Evolutionary conservation across 2,888 invertebrate genomes (phyloP), one percentile per base, ranked within the genome.

Genomic region (Oxytorus armatus): DNA sequence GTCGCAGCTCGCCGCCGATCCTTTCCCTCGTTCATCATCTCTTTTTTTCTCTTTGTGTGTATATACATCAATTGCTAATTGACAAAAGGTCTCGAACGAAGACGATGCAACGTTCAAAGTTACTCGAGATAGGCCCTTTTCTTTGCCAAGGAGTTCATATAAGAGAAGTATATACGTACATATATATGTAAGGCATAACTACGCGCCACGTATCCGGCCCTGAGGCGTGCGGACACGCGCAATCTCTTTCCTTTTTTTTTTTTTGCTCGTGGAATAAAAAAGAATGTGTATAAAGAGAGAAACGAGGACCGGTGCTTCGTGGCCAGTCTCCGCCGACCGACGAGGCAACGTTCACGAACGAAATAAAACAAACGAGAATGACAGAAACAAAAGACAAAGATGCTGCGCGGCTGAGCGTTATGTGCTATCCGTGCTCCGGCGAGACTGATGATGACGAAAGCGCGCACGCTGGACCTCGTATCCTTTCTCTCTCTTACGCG

Each of bases 131-230:
- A 18, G 25, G 29, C 42, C 42, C 44, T 68, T 44, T n/a, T 0
- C 18, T 16, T 16, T 25, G 29, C 16, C 14, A 36, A 8, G n/a
- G 14, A 44, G n/a, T 29, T 1, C n/a, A n/a, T n/a, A n/a, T n/a
- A n/a, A n/a, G n/a, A n/a, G n/a, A n/a, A n/a, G 16, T 29, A 39
- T 14, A 23, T 49, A 8, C 16, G 55, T 72, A 36, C 75, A 80
- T 88, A 86, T 87, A 87, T 87, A 85, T 88, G 88, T 88, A 89
- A 89, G 88, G 88, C 88, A 88, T 88, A 88, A 89, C 88, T 87
- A 87, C 86, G 84, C 85, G 84, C 81, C 82, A 85, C 86, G 86
- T 88, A 88, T 87, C 87, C 85, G 85, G 80, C 81, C 83, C 68
- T 63, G 77, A 74, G 75, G 81, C 74, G 74, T 51, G 57, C 74